Base-by-base conservation (phyloP, 2,113 vertebrate genomes). In the Oenanthe oenanthe region DNA sequence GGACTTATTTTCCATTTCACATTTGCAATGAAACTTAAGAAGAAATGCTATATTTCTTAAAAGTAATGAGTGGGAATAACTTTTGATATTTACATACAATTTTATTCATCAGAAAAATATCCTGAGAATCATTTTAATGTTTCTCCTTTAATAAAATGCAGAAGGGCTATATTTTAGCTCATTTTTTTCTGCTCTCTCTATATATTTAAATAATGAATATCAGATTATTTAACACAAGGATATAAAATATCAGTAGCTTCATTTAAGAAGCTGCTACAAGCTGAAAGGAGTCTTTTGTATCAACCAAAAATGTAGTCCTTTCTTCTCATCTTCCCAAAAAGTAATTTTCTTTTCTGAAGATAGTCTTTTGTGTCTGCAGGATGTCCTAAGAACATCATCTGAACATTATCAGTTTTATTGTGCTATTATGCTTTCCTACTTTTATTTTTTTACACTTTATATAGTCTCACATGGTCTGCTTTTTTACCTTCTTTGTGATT, bases 181-280 rank as follows among this genome's bases (percentile, higher is more conserved):
- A 22, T 1, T 25, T 90, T 93, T 73, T 72, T 84, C 67, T 79
- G 10, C 22, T 88, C 86, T 83, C 22, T 84, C 8, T 75, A 38
- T 79, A 9, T 77, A 92, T 95, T 93, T 96, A 62, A 94, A 88
- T 50, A 93, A 72, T 77, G 21, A 54, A 34, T 88, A 62, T 88
- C 15, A 95, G 32, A 94, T 88, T 91, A 89, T 45, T 48, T 65
- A 63, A 38, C 11, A 66, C 6, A 81, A 56, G 72, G 62, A 56
- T 28, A 9, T n/a, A 74, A 66, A 71, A 53, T 56, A 95, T 79
- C 14, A 60, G 34, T 84, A 89, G n/a, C 14, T 77, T 26, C 38
- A n/a, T 84, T 54, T 48, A 78, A 74, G 92, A 96, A 94, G 18
- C 7, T 61, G 54, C 32, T 34, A 47, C 31, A 36, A 71, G 28